These are phyloP conservation scores for Cabera pusaria DNA, from an alignment of 2,888 invertebrate species.

Conservation along the genomic window DNA sequence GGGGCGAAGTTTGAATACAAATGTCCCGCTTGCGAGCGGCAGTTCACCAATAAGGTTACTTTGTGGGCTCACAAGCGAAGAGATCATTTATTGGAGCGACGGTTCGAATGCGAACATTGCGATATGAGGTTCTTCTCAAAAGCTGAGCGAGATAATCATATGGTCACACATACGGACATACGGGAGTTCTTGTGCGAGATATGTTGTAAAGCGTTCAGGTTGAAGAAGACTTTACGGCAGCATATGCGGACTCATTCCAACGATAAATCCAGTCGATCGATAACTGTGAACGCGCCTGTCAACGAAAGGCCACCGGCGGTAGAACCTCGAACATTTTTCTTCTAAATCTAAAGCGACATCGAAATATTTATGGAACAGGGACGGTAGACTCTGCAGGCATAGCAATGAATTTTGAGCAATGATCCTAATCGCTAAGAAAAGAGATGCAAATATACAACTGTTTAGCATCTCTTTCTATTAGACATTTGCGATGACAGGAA, in stretches of 20 bases:
- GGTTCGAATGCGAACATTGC: slow-evolving; percentile 54
- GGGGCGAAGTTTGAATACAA: slow-evolving; percentile 42
- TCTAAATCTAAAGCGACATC: no score
- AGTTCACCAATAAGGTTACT: slow-evolving; percentile 45
- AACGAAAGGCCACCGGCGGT: slow-evolving; percentile 23
- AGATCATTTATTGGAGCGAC: slow-evolving; percentile 57
- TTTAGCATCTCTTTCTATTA: no score
- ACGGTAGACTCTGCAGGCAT: no score
- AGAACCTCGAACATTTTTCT: slow-evolving; percentile 26
- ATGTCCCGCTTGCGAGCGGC: slow-evolving; percentile 56
- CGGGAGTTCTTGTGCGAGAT: slow-evolving; percentile 53
- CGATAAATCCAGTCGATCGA: slow-evolving; percentile 15
- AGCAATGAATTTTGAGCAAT: no score
- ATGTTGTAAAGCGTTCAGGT: slow-evolving; percentile 50
- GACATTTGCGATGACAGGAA: no score
- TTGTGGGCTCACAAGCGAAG: slow-evolving; percentile 53
- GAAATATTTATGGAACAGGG: no score
- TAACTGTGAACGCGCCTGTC: slow-evolving; percentile 27
- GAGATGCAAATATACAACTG: no score
- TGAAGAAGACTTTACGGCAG: slow-evolving; percentile 53
- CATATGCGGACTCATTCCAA: slow-evolving; percentile 49
- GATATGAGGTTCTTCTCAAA: slow-evolving; percentile 53
- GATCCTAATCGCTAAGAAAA: no score
- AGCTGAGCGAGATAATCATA: slow-evolving; percentile 41
- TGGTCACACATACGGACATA: slow-evolving; percentile 52